phyloP scores from a whole-genome alignment of 1,140 invertebrate species.

The Onthophagus taurus region DNA sequence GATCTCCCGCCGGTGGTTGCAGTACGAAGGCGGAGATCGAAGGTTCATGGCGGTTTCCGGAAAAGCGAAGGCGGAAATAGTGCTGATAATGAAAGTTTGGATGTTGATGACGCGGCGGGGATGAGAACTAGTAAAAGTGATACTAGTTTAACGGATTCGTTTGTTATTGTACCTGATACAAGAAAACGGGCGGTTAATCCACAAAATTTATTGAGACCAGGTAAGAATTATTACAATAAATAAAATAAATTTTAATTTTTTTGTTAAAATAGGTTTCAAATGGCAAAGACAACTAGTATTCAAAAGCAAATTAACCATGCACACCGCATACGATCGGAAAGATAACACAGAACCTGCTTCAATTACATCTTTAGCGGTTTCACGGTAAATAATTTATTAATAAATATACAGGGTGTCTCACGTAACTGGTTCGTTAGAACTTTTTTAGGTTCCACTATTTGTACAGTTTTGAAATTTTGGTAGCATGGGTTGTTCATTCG shows the following conservation, averaged over 20 bases:
- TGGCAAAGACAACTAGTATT: constrained; percentile 92
- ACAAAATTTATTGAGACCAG: constrained; percentile 53
- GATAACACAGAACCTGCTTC: constrained; percentile 96
- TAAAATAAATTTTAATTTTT: constrained; percentile 4
- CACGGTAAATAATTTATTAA: constrained; percentile 42
- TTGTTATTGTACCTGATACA: constrained; percentile 63
- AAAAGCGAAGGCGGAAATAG: constrained; percentile 51
- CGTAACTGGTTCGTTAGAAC: too few relatives aligned
- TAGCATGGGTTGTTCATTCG: too few relatives aligned
- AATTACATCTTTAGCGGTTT: constrained; percentile 85
- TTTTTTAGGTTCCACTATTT: too few relatives aligned
- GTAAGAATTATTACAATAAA: constrained; percentile 24
- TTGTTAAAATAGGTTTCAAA: constrained; percentile 55
- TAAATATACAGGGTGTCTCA: constrained; percentile 2
- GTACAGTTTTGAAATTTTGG: too few relatives aligned
- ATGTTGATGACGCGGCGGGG: constrained; percentile 34
- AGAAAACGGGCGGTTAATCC: constrained; percentile 45
- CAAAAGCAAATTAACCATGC: constrained; percentile 95
- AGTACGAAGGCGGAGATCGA: constrained; percentile 42
- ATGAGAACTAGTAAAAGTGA: constrained; percentile 79
- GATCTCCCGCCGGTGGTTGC: constrained; percentile 37
- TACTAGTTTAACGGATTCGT: constrained; percentile 83
- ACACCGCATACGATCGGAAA: constrained; percentile 94
- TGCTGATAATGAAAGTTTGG: constrained; percentile 31
- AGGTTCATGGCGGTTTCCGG: constrained; percentile 53